A percentile compares a stretch with the other conserved stretches of the same genome.
phyloP scores from a whole-genome alignment of 2,113 vertebrate genomes.

The Plotosus lineatus region DNA sequence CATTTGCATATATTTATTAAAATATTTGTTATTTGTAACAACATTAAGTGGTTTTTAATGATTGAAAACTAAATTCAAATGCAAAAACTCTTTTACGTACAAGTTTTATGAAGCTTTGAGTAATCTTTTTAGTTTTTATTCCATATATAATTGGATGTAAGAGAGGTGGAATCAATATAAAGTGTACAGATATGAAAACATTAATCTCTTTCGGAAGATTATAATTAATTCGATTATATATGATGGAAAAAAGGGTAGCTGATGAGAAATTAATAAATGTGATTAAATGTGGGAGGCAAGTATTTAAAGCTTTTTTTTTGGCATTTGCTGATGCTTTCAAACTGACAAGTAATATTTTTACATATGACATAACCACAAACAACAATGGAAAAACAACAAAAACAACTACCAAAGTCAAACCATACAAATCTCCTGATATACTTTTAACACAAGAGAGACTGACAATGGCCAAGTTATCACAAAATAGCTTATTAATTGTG shows the following conservation, averaged over 20 bases:
- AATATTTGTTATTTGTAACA: too few species aligned
- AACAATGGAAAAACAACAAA: conserved; percentile 54
- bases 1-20: too few species aligned
- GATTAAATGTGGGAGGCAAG: conserved; percentile 60
- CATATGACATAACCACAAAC: conserved; percentile 58
- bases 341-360: conserved; percentile 56
- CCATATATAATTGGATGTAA: conserved; percentile 63
- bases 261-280: conserved; percentile 60
- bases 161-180: conserved; percentile 59
- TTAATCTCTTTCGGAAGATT: conserved; percentile 47
- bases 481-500: conserved; percentile 60
- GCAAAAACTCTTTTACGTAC: conserved; percentile 40
- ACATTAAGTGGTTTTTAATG: conserved; percentile 4
- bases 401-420: conserved; percentile 42
- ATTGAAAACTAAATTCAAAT: conserved; percentile 31
- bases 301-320: conserved; percentile 56
- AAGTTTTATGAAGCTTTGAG: conserved; percentile 48
- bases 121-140: conserved; percentile 58
- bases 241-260: conserved; percentile 58
- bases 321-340: conserved; percentile 55
- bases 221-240: conserved; percentile 56
- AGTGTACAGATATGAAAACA: conserved; percentile 54
- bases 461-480: conserved; percentile 61
- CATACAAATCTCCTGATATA: conserved; percentile 49
- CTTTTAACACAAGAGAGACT: conserved; percentile 60